Percentiles rank a stretch among this genome's conserved stretches.
These are phyloP conservation scores for Epinephelus lanceolatus DNA, from an alignment of 2,113 vertebrate species.

Conservation along the genomic window DNA sequence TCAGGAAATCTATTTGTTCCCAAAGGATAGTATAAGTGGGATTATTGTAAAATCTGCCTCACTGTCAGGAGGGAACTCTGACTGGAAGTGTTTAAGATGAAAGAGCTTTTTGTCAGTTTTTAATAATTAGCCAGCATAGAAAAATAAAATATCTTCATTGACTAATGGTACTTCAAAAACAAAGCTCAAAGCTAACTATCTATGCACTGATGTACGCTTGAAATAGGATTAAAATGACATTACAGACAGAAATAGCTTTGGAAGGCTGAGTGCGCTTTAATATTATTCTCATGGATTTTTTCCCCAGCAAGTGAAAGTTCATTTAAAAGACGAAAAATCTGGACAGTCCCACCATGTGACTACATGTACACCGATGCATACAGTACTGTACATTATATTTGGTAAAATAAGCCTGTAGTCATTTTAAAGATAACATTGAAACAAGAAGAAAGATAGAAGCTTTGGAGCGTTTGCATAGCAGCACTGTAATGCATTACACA, in stretches of 20 bases:
- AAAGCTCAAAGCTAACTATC: neutral
- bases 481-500: constrained; percentile 12
- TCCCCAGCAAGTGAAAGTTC: neutral
- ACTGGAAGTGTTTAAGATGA: neutral
- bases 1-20: neutral
- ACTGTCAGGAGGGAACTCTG: neutral
- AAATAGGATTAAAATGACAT: constrained; percentile 22
- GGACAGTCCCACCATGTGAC: neutral
- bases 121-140: neutral
- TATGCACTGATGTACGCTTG: neutral
- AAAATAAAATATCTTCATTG: neutral
- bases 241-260: constrained; percentile 35
- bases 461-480: constrained; percentile 18
- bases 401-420: neutral
- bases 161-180: neutral
- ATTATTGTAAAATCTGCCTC: neutral
- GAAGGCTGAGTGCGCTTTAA: constrained; percentile 15
- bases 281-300: constrained; percentile 46
- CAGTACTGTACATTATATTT: neutral
- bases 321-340: neutral
- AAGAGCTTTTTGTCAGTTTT: neutral
- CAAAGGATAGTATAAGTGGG: neutral
- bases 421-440: neutral
- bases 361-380: too few species aligned
- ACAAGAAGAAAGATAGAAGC: neutral